A percentile compares a stretch with the other conserved stretches of the same genome.
Conservation (phyloP, 2,797 vertebrate genomes). For the Pitangus sulphuratus region DNA sequence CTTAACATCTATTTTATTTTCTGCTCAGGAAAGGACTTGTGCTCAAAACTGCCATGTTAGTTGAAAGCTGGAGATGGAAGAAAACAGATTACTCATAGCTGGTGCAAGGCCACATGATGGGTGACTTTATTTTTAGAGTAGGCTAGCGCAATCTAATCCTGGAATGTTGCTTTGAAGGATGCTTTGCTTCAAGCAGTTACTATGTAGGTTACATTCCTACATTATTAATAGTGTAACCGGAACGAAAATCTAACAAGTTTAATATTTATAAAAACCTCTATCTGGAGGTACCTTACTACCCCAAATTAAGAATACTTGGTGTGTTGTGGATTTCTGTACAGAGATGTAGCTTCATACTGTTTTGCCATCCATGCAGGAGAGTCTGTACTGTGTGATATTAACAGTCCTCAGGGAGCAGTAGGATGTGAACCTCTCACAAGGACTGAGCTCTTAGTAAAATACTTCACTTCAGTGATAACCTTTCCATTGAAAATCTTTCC, state of each 20-base stretch:
- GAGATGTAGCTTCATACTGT: not conserved
- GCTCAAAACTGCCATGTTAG: constrained; percentile 10
- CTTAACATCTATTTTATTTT: not conserved
- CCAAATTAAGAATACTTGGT: not conserved
- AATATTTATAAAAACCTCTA: not conserved
- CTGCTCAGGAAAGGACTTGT: not conserved
- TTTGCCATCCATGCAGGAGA: not conserved
- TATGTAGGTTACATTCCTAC: not conserved
- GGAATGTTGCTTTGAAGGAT: not conserved
- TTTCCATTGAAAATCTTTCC: not conserved
- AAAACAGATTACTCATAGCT: constrained; percentile 32
- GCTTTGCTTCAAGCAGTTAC: not conserved
- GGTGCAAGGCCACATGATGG: constrained; percentile 20
- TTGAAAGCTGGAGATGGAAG: constrained; percentile 17
- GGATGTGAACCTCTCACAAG: not conserved
- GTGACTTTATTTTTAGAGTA: constrained; percentile 46
- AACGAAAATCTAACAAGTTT: not conserved
- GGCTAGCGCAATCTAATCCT: not conserved
- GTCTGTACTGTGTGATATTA: accelerated
- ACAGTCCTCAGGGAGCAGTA: not conserved
- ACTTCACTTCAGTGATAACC: not conserved
- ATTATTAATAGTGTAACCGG: not conserved
- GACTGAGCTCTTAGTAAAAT: not conserved
- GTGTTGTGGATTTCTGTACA: not conserved
- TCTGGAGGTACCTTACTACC: not conserved